These are phyloP conservation scores for Argopecten irradians DNA, from an alignment of 1,140 invertebrate genomes.

Conservation along the genomic window DNA sequence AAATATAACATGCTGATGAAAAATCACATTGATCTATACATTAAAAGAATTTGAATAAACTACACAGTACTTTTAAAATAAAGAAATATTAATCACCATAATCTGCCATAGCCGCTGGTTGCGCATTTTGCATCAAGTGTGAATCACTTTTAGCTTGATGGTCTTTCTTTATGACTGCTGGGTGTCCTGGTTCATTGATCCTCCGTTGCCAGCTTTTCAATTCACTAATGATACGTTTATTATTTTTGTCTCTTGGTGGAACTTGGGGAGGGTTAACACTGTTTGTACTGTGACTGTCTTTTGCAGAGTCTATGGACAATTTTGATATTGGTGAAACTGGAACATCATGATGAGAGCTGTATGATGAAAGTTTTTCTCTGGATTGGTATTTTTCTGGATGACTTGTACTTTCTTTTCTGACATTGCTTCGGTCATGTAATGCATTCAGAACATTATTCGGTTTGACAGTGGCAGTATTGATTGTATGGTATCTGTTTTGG, in stretches of 20 bases:
- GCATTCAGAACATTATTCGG: background rate
- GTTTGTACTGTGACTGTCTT: background rate
- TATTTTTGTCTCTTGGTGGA: conserved; percentile 64
- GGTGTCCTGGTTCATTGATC: conserved; percentile 28
- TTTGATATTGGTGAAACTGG: background rate
- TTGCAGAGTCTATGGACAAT: background rate
- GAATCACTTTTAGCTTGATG: background rate
- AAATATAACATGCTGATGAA: too few relatives aligned
- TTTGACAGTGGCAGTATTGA: background rate
- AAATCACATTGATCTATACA: too few relatives aligned
- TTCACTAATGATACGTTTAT: conserved; percentile 62
- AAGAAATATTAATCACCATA: background rate
- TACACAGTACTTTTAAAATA: too few relatives aligned
- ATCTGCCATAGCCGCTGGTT: background rate
- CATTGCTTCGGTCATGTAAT: conserved; percentile 6
- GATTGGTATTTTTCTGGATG: background rate
- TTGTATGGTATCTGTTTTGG: background rate
- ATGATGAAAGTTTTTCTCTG: background rate
- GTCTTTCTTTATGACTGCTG: background rate
- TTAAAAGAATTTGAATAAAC: too few relatives aligned
- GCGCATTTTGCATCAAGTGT: background rate
- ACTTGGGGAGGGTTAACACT: conserved; percentile 56
- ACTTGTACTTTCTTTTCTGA: background rate
- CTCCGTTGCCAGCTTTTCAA: conserved; percentile 69
- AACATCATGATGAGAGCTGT: conserved; percentile 16